Conservation (phyloP, 2,113 vertebrate genomes). For the Atlantisia rogersi region DNA sequence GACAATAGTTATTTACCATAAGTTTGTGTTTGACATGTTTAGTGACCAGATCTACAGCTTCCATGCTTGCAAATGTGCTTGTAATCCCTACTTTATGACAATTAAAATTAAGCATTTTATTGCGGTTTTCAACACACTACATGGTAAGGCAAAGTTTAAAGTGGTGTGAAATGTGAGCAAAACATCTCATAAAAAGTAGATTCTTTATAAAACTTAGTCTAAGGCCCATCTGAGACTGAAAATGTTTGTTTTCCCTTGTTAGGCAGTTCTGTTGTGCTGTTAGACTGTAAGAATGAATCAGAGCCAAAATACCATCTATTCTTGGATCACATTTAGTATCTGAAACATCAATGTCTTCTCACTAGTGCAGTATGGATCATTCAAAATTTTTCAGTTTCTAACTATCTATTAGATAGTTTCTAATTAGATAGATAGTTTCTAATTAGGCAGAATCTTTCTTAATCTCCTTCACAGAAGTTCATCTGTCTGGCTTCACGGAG, state of each 20-base stretch:
- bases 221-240: background rate
- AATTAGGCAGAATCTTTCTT: background rate
- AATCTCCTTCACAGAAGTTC: background rate
- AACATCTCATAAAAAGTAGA: background rate
- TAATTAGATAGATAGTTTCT: no score
- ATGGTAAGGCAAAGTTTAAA: background rate
- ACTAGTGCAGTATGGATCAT: background rate
- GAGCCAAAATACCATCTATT: background rate
- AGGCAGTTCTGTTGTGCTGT: background rate
- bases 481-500: rapidly evolving
- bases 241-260: background rate
- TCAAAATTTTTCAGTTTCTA: background rate
- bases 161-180: background rate
- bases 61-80: background rate
- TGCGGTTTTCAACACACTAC: background rate
- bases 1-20: background rate
- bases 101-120: background rate
- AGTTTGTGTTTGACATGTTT: background rate
- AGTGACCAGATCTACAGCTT: background rate
- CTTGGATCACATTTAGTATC: background rate
- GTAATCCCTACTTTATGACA: background rate
- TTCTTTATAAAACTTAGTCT: background rate
- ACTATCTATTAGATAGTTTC: background rate
- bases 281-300: background rate
- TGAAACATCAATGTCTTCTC: background rate